These are phyloP conservation scores for Campaea margaritaria DNA, from an alignment of 2,888 invertebrate species.

Conservation along the genomic window DNA sequence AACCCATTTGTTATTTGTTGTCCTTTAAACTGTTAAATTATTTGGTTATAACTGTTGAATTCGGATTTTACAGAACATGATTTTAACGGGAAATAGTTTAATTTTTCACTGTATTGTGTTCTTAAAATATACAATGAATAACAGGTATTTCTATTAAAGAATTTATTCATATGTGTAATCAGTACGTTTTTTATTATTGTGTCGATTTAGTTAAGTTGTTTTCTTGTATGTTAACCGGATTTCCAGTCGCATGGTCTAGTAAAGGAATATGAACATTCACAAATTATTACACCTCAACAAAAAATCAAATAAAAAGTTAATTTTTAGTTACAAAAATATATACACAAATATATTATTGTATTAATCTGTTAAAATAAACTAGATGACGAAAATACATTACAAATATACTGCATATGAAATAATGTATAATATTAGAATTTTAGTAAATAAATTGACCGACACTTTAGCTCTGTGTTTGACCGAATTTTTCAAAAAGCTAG, in stretches of 20 bases:
- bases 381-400: not conserved
- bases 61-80: not conserved
- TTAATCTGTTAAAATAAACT: conserved; percentile 5
- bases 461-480: too few relatives aligned
- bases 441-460: conserved; percentile 45
- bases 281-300: conserved; percentile 22
- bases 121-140: not conserved
- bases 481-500: conserved; percentile 78
- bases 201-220: not conserved
- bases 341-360: conserved; percentile 19
- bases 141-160: too few relatives aligned
- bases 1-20: not conserved
- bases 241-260: conserved; percentile 57
- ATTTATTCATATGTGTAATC: too few relatives aligned
- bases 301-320: conserved; percentile 10
- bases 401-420: not conserved
- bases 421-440: conserved; percentile 22
- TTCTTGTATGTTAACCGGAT: conserved; percentile 1
- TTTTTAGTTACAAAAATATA: conserved; percentile 20
- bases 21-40: too few relatives aligned
- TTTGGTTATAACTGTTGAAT: not conserved
- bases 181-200: not conserved
- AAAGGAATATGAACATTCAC: conserved; percentile 75
- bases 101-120: not conserved
- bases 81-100: not conserved